Conservation (phyloP, 1,140 invertebrate genomes). For the Brachionus paranguensis region DNA sequence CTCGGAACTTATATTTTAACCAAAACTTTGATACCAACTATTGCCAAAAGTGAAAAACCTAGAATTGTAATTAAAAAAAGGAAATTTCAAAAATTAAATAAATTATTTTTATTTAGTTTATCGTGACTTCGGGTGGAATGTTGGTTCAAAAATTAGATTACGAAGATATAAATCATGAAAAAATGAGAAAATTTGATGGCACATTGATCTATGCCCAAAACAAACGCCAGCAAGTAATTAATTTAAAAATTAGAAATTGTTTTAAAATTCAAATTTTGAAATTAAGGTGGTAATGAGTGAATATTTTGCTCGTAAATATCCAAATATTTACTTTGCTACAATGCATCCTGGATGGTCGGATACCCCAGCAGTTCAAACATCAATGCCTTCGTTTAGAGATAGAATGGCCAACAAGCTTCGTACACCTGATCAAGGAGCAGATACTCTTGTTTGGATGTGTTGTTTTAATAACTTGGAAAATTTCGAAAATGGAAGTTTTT, state of each 20-base stretch:
- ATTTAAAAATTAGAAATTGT: not conserved
- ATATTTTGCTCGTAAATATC: conserved; percentile 54
- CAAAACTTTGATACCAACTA: conserved; percentile 50
- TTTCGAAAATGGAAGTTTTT: conserved; percentile 55
- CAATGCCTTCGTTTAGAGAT: conserved; percentile 58
- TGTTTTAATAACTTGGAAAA: conserved; percentile 44
- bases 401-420: conserved; percentile 57
- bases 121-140: conserved; percentile 59
- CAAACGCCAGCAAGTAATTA: conserved; percentile 56
- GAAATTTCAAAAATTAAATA: not conserved
- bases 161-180: conserved; percentile 56
- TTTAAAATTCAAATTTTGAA: not conserved
- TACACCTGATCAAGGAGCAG: conserved; percentile 57
- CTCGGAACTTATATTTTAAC: conserved; percentile 56
- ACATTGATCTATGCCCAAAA: conserved; percentile 59
- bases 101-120: conserved; percentile 47
- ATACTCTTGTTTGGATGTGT: conserved; percentile 58
- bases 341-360: conserved; percentile 61
- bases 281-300: conserved; percentile 55
- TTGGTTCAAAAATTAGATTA: conserved; percentile 56
- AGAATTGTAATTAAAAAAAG: conserved; percentile 46
- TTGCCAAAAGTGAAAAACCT: conserved; percentile 48
- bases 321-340: conserved; percentile 56
- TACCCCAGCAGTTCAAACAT: conserved; percentile 55
- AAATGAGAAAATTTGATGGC: conserved; percentile 56